Conservation (phyloP, 2,113 vertebrate genomes). For the Caracal caracal region DNA sequence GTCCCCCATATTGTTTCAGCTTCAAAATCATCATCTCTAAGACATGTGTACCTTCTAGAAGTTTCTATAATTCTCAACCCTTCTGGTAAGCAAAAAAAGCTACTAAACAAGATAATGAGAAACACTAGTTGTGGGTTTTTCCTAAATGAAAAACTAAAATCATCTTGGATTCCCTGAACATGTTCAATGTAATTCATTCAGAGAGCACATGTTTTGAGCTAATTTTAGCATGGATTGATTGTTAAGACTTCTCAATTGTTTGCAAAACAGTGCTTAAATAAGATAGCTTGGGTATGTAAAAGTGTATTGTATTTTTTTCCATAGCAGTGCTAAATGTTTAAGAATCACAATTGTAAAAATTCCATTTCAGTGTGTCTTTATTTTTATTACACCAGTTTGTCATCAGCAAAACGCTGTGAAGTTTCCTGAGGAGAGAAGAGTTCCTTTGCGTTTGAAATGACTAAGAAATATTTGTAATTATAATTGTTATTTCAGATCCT, state of each 20-base stretch:
- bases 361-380: slow-evolving; percentile 66
- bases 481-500: slow-evolving; percentile 54
- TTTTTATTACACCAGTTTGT: slow-evolving; percentile 72
- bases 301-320: slow-evolving; percentile 42
- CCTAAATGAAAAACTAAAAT: slow-evolving; percentile 53
- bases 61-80: slow-evolving; percentile 3
- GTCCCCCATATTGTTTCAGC: background rate
- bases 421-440: slow-evolving; percentile 61
- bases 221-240: slow-evolving; percentile 55
- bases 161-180: background rate
- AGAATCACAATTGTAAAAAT: slow-evolving; percentile 68
- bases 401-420: slow-evolving; percentile 73
- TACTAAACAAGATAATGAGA: slow-evolving; percentile 2
- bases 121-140: background rate
- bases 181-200: slow-evolving; percentile 52
- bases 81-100: background rate
- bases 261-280: slow-evolving; percentile 58
- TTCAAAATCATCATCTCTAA: slow-evolving; percentile 41
- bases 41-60: background rate
- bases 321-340: slow-evolving; percentile 44
- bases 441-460: slow-evolving; percentile 55
- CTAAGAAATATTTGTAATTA: slow-evolving; percentile 71
- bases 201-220: slow-evolving; percentile 7
- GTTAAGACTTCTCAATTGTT: slow-evolving; percentile 47
- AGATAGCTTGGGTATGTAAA: slow-evolving; percentile 30